These are phyloP conservation scores for Thera britannica DNA, from an alignment of 2,888 invertebrate genomes.

Conservation along the genomic window DNA sequence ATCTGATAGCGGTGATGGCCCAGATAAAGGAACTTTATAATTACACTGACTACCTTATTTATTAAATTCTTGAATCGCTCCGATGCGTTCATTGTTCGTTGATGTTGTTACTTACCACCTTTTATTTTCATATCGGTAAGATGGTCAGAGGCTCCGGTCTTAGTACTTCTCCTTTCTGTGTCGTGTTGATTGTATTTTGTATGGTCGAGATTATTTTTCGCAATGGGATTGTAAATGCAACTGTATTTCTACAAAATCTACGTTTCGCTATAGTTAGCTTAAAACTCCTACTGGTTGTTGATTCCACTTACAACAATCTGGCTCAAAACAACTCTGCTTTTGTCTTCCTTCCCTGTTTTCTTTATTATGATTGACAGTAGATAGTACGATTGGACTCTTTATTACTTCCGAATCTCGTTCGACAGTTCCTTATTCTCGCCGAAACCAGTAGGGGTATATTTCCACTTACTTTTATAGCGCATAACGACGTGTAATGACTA, in stretches of 20 bases:
- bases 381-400: slow-evolving; percentile 16
- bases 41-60: slow-evolving; percentile 22
- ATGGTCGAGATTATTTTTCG: not conserved
- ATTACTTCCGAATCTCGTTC: slow-evolving; percentile 26
- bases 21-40: slow-evolving; percentile 25
- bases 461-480: slow-evolving; percentile 7
- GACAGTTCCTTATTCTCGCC: slow-evolving; percentile 21
- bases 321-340: not conserved
- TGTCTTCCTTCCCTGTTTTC: not conserved
- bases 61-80: slow-evolving; percentile 10
- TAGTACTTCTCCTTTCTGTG: not conserved
- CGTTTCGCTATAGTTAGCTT: no score
- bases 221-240: no score
- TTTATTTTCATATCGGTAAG: not conserved
- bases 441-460: slow-evolving; percentile 5
- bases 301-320: not conserved
- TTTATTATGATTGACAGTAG: slow-evolving; percentile 11
- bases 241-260: no score
- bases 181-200: not conserved
- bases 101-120: not conserved
- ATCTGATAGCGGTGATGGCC: slow-evolving; percentile 29
- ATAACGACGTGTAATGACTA: slow-evolving; percentile 23
- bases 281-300: no score
- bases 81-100: slow-evolving; percentile 17
- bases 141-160: not conserved